Evolutionary conservation across 2,113 vertebrate species (phyloP).

Genomic region (Eublepharis macularius): DNA sequence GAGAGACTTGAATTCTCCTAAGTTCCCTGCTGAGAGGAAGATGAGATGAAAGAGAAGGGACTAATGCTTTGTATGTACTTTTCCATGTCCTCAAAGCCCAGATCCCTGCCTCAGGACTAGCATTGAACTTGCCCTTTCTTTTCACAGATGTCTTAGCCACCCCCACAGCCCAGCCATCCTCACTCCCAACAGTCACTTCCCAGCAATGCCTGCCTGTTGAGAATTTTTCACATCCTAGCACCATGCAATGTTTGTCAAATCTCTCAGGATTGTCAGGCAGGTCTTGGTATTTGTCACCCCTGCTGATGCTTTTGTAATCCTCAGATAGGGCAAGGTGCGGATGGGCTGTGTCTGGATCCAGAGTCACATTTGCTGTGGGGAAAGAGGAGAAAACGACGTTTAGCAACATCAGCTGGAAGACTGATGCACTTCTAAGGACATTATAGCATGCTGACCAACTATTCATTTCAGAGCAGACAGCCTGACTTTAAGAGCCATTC

Average conservation of each 20-base stretch:
- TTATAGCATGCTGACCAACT: too few species aligned
- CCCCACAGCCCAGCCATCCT: neutral
- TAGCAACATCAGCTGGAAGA: neutral
- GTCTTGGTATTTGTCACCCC: neutral
- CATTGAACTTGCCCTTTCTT: neutral
- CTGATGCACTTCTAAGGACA: neutral
- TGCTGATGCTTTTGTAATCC: neutral
- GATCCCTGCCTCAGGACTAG: neutral
- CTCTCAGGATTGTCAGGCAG: neutral
- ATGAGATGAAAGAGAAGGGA: neutral
- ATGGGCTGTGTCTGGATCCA: neutral
- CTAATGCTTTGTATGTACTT: neutral
- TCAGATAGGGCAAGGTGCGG: neutral
- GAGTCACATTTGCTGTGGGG: neutral
- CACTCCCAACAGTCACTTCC: neutral
- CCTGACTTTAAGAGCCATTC: too few species aligned
- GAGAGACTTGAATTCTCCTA: neutral
- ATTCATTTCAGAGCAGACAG: too few species aligned
- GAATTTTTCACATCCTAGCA: neutral
- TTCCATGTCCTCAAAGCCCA: neutral
- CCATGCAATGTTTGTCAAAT: neutral
- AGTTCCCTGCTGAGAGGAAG: neutral
- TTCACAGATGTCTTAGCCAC: neutral
- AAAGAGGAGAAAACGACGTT: neutral
- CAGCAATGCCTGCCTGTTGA: neutral